Base-by-base conservation (phyloP, 2,888 invertebrate species). In the Amiota mariae region DNA sequence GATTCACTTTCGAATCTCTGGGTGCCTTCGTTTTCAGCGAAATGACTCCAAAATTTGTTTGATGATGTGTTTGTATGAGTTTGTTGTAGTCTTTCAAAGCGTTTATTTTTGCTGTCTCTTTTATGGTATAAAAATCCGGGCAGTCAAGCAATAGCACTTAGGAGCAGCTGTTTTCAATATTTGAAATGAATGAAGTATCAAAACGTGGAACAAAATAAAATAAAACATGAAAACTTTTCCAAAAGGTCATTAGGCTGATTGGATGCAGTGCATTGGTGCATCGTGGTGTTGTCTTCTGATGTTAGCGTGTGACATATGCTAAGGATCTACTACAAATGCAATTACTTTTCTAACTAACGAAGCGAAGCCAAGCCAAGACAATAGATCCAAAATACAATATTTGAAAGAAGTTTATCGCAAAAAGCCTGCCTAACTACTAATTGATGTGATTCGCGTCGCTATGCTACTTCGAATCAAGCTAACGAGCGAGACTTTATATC, bases 11-110 rank as follows among this genome's bases (percentile, higher is more conserved):
- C 20, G 59, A 18, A 49, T 36, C 54, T 66, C 49, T 56, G 63
- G 56, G 56, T 48, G 67, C 66, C 71, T 74, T 73, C 74, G 74
- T 74, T 73, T 76, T 74, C 74, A 73, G 73, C 72, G 70, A 46
- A 47, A 18, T 20, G 20, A 20, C 18, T 36, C 20, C 15, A 71
- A 70, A 63, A 73, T 73, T 72, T 74, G 70, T 59, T 10, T 66
- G 68, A 68, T 48, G 66, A 66, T 66, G 48, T 47, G 13, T 18
- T 48, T 36, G 20, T 48, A 15, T 18, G 48, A 47, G 11, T 2
- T 24, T 24, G 12, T n/a, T 63, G 13, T 63, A 63, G 46, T 46
- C 46, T 63, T 46, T 13, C 15, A 8, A 9, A 12, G 11, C 9
- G 20, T 48, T 49, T n/a, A 20, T 48, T 67, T 67, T 15, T 63